These are phyloP conservation scores for Eupelmus urozonus DNA, from an alignment of 2,888 invertebrate species.

Conservation along the genomic window DNA sequence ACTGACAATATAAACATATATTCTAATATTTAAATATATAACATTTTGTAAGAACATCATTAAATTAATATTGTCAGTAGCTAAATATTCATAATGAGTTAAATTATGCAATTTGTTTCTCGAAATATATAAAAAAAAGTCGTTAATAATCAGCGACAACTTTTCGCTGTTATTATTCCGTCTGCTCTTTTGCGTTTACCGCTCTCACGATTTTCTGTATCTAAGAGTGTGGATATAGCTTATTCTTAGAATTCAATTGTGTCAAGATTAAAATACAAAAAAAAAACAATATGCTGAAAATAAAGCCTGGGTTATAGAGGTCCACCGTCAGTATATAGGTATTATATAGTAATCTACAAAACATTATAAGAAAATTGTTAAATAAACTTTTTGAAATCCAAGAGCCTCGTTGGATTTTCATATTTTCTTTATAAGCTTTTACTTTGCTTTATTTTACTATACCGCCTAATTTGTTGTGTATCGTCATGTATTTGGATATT, in stretches of 20 bases:
- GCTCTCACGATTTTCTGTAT: constrained; percentile 11
- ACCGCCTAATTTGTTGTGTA: too few species aligned
- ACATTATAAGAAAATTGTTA: constrained; percentile 57
- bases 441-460: not conserved
- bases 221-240: constrained; percentile 31
- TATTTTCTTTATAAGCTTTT: constrained; percentile 23
- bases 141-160: not conserved
- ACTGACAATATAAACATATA: constrained; percentile 42
- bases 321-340: constrained; percentile 50
- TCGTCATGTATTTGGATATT: too few species aligned
- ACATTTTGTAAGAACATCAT: not conserved
- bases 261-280: constrained; percentile 21
- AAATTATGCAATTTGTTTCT: constrained; percentile 24
- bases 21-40: constrained; percentile 5
- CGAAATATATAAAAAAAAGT: constrained; percentile 12
- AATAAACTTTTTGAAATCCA: constrained; percentile 57
- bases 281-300: constrained; percentile 47
- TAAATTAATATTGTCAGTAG: constrained; percentile 26
- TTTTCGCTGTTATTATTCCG: constrained; percentile 14
- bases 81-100: constrained; percentile 19
- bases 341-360: constrained; percentile 51
- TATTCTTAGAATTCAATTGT: constrained; percentile 43
- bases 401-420: constrained; percentile 20
- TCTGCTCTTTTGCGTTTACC: constrained; percentile 31
- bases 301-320: constrained; percentile 48